Evolutionary conservation across 2,113 vertebrate species (phyloP).

Genomic region (human): GRCh38 chr6:134756001-134756500

Average conservation of each 20-base stretch:
- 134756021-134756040: no score
- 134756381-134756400: neutral
- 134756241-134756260: neutral
- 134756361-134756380: neutral
- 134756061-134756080: no score
- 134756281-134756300: neutral
- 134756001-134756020: no score
- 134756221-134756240: neutral
- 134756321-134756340: neutral
- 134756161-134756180: neutral
- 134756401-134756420: neutral
- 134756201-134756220: neutral
- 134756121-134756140: neutral
- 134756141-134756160: neutral
- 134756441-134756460: neutral
- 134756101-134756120: neutral
- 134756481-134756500: neutral
- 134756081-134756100: no score
- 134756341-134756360: neutral
- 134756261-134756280: neutral
- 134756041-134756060: no score
- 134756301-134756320: neutral
- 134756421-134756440: neutral
- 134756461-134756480: neutral
- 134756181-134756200: neutral